Evolutionary conservation across 2,888 invertebrate species (phyloP).

Genomic region (Diloba caeruleocephala): DNA sequence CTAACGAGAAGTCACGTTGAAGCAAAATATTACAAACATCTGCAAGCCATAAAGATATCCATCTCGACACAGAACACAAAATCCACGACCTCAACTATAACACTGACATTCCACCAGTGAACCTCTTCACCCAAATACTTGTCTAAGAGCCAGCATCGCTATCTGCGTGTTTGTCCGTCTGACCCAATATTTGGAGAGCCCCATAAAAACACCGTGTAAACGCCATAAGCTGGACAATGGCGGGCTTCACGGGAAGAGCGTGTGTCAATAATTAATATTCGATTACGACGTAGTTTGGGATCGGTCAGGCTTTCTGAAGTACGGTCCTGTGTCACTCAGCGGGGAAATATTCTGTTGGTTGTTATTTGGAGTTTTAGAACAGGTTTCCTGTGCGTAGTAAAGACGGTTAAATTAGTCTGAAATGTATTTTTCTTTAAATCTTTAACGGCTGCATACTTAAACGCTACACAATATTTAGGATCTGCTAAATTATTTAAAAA

Average conservation of each 20-base stretch:
- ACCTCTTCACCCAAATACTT: constrained; percentile 16
- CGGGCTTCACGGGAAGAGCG: constrained; percentile 46
- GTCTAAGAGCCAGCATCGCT: constrained; percentile 39
- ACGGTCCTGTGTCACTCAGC: constrained; percentile 19
- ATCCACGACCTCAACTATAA: background rate
- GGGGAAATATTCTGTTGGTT: constrained; percentile 5
- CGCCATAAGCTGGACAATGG: constrained; percentile 42
- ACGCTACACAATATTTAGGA: no score
- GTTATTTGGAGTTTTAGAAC: constrained; percentile 12
- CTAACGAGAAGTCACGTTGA: background rate
- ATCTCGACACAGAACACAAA: background rate
- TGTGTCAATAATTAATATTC: constrained; percentile 60
- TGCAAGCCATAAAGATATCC: background rate
- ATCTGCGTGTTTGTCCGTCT: constrained; percentile 52
- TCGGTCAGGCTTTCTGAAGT: constrained; percentile 23
- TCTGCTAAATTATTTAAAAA: no score
- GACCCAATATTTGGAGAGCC: constrained; percentile 49
- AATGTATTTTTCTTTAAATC: no score
- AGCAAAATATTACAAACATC: background rate
- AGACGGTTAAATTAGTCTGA: no score
- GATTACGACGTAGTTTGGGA: constrained; percentile 40
- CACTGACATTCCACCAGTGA: constrained; percentile 1
- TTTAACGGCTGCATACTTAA: no score
- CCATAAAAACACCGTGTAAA: constrained; percentile 56
- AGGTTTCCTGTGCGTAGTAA: no score